These are phyloP conservation scores for Syrrhaptes paradoxus DNA, from an alignment of 2,113 vertebrate species.

Conservation along the genomic window DNA sequence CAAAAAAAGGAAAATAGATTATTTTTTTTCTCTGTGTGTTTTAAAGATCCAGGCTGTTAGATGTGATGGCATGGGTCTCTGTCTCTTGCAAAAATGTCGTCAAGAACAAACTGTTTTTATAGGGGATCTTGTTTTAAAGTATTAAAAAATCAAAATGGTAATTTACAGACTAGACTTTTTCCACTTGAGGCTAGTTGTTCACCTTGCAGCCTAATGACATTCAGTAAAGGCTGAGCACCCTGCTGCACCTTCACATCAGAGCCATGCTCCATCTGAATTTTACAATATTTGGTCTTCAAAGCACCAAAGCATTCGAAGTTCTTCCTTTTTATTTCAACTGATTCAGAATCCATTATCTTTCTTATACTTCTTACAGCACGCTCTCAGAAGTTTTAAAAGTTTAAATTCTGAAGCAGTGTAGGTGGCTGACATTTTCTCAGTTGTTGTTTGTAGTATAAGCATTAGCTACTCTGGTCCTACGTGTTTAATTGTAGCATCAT, in stretches of 20 bases:
- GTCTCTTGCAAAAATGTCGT: neutral
- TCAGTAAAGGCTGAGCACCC: neutral
- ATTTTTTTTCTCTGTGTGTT: neutral
- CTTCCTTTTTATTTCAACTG: neutral
- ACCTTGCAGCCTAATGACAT: neutral
- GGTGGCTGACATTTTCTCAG: neutral
- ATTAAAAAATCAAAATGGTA: neutral
- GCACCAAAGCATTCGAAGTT: neutral
- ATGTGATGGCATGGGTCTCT: neutral
- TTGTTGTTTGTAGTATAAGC: neutral
- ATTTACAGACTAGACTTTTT: neutral
- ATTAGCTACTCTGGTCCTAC: neutral
- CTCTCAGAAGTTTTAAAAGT: neutral
- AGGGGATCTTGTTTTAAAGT: neutral
- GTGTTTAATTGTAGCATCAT: neutral
- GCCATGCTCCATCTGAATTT: neutral
- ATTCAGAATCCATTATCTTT: neutral
- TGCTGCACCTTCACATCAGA: neutral
- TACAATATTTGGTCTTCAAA: neutral
- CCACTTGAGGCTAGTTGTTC: neutral
- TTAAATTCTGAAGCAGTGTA: neutral
- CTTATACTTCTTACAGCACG: accelerated
- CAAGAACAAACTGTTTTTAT: neutral
- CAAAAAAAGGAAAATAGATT: neutral
- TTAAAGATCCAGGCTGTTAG: neutral